Percentiles rank a stretch among this genome's conserved stretches.
Conservation (phyloP, 37 sponge, comb jelly and placozoan species). For the Beroe forskalii region DNA sequence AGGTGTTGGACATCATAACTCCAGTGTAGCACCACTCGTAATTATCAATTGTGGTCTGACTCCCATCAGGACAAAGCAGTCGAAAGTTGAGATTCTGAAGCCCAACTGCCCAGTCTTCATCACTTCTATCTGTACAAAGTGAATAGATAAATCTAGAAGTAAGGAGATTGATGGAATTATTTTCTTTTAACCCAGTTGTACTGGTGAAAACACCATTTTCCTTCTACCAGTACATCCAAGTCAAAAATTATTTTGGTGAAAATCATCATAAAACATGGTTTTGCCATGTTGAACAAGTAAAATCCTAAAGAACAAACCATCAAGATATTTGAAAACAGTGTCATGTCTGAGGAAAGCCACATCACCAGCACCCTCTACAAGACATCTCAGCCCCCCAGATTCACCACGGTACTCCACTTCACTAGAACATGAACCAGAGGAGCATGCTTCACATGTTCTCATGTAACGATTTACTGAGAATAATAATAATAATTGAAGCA, state of each 20-base stretch:
- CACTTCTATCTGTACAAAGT: neutral
- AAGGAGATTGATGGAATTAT: too few relatives aligned
- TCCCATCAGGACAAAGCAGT: slow-evolving; percentile 22
- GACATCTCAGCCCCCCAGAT: neutral
- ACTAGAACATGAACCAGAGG: neutral
- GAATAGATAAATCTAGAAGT: too few relatives aligned
- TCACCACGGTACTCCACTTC: neutral
- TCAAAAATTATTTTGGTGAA: neutral
- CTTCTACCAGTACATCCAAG: too few relatives aligned
- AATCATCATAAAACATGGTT: too few relatives aligned
- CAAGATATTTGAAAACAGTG: neutral
- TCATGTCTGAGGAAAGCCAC: slow-evolving; percentile 1
- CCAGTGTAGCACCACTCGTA: neutral
- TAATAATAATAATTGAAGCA: too few relatives aligned
- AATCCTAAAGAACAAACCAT: neutral
- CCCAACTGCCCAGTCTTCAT: neutral
- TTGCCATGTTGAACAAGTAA: too few relatives aligned
- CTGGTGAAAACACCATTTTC: too few relatives aligned
- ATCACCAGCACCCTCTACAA: slow-evolving; percentile 36
- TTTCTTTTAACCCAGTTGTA: too few relatives aligned
- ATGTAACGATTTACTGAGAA: too few relatives aligned
- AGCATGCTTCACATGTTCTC: neutral
- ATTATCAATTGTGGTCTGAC: neutral
- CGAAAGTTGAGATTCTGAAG: neutral
- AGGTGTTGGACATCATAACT: neutral